Percentiles rank a stretch among this genome's conserved stretches.
Conservation (phyloP, 2,888 invertebrate genomes). For the Nomada flava region DNA sequence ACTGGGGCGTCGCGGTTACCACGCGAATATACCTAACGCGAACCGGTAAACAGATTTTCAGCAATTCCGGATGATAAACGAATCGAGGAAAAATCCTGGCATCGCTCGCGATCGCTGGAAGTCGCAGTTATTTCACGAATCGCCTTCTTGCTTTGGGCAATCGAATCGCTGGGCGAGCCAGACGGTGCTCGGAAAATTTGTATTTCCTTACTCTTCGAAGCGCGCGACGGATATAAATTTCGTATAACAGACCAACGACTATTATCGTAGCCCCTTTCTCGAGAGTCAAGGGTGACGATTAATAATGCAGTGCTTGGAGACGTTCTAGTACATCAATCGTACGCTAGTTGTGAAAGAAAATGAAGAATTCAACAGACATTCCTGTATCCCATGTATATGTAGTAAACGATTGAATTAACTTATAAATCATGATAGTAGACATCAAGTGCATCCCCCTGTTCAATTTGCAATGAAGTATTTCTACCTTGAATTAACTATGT, state of each 20-base stretch:
- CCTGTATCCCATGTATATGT: not conserved
- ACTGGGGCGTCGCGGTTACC: slow-evolving; percentile 19
- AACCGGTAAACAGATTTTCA: slow-evolving; percentile 60
- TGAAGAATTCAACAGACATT: no score
- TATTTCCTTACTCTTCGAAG: not conserved
- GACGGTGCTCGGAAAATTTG: not conserved
- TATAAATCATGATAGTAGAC: slow-evolving; percentile 5
- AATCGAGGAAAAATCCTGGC: slow-evolving; percentile 60
- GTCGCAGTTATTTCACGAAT: slow-evolving; percentile 20
- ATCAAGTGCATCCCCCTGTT: not conserved
- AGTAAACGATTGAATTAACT: slow-evolving; percentile 11
- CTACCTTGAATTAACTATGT: not conserved
- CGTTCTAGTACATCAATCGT: not conserved
- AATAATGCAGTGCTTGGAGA: no score
- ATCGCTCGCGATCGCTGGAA: slow-evolving; percentile 23
- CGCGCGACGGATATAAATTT: no score
- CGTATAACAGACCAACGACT: no score
- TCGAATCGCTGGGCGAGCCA: not conserved
- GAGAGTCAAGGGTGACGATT: no score
- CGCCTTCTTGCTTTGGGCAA: slow-evolving; percentile 20
- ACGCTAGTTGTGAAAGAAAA: not conserved
- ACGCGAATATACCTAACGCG: slow-evolving; percentile 40
- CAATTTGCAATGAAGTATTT: not conserved
- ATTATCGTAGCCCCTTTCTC: no score
- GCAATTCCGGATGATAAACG: slow-evolving; percentile 60